Conservation (phyloP, 2,113 vertebrate genomes). For the Platichthys flesus region DNA sequence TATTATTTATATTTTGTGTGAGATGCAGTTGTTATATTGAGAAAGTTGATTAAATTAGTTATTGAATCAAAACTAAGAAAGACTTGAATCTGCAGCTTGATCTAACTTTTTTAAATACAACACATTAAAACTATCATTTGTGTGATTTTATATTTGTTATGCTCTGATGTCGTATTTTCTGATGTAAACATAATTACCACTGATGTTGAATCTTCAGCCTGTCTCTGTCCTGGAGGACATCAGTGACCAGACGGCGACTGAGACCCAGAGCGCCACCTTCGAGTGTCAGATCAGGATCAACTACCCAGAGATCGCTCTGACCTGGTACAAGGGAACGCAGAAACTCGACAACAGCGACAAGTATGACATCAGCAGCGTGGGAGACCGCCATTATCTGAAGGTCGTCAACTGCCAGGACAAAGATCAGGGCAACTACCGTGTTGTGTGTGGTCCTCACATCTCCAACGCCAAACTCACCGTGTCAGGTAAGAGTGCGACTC, state of each 20-base stretch:
- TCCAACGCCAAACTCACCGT: conserved; percentile 93
- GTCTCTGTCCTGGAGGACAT: conserved; percentile 92
- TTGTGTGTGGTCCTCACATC: conserved; percentile 96
- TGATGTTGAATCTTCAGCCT: conserved; percentile 81
- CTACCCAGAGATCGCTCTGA: conserved; percentile 95
- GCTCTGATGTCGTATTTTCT: not conserved
- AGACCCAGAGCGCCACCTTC: conserved; percentile 89
- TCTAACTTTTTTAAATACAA: no score
- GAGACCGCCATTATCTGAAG: conserved; percentile 87
- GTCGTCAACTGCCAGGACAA: conserved; percentile 88
- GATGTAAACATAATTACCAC: not conserved
- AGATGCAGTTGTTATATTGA: no score
- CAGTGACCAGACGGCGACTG: conserved; percentile 86
- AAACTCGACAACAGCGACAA: conserved; percentile 90
- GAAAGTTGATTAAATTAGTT: no score
- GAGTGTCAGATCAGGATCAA: conserved; percentile 95
- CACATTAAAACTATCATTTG: no score
- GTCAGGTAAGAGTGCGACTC: conserved; percentile 84
- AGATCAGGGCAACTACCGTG: conserved; percentile 94
- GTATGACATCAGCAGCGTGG: conserved; percentile 89
- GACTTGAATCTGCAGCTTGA: no score
- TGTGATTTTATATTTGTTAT: not conserved
- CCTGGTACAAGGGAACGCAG: conserved; percentile 97
- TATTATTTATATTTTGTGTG: no score
- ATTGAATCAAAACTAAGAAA: no score